Evolutionary conservation across 2,888 invertebrate genomes (phyloP).

Genomic region (Thymelicus sylvestris): DNA sequence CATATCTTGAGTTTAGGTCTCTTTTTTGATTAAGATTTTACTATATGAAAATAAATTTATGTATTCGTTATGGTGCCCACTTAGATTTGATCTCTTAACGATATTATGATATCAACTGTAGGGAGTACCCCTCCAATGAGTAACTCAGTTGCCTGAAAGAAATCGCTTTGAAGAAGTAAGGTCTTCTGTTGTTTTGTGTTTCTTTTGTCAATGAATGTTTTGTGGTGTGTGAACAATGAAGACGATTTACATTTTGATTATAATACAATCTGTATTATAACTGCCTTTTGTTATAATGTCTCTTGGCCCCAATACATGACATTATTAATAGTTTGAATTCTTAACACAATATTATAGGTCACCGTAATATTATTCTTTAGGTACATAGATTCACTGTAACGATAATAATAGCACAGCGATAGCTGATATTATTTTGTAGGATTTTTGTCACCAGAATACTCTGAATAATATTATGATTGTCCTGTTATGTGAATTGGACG

Average conservation of each 20-base stretch:
- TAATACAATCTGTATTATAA: neutral
- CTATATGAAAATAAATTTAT: no score
- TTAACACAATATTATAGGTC: neutral
- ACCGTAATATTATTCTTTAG: no score
- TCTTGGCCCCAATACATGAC: neutral
- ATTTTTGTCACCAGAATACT: neutral
- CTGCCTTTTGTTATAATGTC: neutral
- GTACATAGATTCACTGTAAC: no score
- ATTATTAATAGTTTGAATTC: neutral
- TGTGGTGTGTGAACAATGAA: neutral
- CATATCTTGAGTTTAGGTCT: no score
- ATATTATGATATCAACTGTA: no score
- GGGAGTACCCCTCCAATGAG: no score
- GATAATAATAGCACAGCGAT: no score
- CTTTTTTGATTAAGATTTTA: no score
- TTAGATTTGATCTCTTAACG: no score
- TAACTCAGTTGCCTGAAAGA: neutral
- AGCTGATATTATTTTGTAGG: no score
- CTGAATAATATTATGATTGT: slow-evolving; percentile 1
- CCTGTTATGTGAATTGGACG: neutral
- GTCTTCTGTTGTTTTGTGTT: slow-evolving; percentile 1
- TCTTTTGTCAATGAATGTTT: neutral
- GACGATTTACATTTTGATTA: neutral
- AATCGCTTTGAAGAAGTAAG: neutral
- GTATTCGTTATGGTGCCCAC: no score